Base-by-base conservation (phyloP, 2,888 invertebrate species). In the Pseudococcus jackbeardsleyi region DNA sequence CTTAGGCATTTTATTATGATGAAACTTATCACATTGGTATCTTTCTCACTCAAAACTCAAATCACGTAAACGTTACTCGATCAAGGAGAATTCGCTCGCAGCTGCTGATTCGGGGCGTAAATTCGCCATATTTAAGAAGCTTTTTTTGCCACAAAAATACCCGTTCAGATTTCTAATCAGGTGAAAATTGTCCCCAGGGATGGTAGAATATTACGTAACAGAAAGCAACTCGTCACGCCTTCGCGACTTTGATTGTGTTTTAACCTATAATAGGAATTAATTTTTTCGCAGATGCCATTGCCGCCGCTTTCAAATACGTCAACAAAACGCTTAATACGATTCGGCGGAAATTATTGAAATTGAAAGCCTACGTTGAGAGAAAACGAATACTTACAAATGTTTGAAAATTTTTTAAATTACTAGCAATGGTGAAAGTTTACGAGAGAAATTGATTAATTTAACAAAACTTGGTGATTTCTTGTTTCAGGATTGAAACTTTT, bases 381-480 rank as follows among this genome's bases (percentile, higher is more conserved):
- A 54, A 46, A 84, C 42, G 42, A 82, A 82, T 19, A 79, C 17
- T 72, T 48, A n/a, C 54, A 26, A 84, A 84, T 84, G 48, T 48
- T 84, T 84, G 84, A 22, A 46, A 84, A 84, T 50, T 50, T 84
- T 26, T 84, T 50, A 84, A 26, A 48, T 54, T 48, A 84, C 84
- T 50, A 7, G 19, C 6, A 33, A 26, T 72, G 39, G 33, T 33
- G 7, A 72, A 72, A 64, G 72, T 72, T 72, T 72, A 8, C n/a
- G 79, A 77, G n/a, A 42, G 17, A 82, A 82, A 82, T 82, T 82
- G 79, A 82, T 82, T 82, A 82, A 82, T 82, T 77, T 77, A 77
- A 33, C 33, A 82, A 82, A 46, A 46, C 46, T 82, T 46, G 4
- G 19, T 19, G 42, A 82, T 82, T 82, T 82, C 72, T 82, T 82